Conservation (phyloP, 2,797 vertebrate genomes). For the Percopsis omiscomaycus region DNA sequence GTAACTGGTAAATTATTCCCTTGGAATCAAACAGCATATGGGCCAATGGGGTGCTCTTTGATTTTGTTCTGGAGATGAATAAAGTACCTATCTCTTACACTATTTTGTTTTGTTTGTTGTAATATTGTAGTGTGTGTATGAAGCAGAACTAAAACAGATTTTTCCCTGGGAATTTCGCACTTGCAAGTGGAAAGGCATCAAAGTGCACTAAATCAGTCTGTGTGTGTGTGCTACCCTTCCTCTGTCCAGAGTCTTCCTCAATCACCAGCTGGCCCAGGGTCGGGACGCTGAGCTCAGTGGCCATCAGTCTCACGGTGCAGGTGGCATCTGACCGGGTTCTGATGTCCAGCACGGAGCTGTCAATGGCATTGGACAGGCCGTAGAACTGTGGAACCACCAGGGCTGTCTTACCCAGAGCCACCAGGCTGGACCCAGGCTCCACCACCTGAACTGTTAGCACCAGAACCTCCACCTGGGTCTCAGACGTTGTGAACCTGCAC, state of each 20-base stretch:
- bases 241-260: conserved; percentile 58
- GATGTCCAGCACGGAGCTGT: conserved; percentile 69
- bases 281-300: conserved; percentile 57
- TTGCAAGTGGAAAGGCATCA: too few species aligned
- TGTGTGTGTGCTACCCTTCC: conserved; percentile 57
- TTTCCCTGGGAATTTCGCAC: too few species aligned
- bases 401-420: conserved; percentile 61
- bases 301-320: conserved; percentile 66
- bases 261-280: conserved; percentile 67
- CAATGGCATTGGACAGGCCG: conserved; percentile 69
- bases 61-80: too few species aligned
- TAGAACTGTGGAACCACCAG: conserved; percentile 77
- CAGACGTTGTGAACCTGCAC: conserved; percentile 77
- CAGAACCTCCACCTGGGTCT: conserved; percentile 72
- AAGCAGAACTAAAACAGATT: too few species aligned
- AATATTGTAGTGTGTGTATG: too few species aligned
- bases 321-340: conserved; percentile 11
- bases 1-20: too few species aligned
- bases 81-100: too few species aligned
- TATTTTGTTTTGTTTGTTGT: too few species aligned
- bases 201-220: too few species aligned
- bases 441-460: conserved; percentile 63
- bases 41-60: too few species aligned
- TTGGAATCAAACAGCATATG: too few species aligned
- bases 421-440: conserved; percentile 54